Conservation (phyloP, 2,797 vertebrate genomes). For the Premnoplex brunnescens region DNA sequence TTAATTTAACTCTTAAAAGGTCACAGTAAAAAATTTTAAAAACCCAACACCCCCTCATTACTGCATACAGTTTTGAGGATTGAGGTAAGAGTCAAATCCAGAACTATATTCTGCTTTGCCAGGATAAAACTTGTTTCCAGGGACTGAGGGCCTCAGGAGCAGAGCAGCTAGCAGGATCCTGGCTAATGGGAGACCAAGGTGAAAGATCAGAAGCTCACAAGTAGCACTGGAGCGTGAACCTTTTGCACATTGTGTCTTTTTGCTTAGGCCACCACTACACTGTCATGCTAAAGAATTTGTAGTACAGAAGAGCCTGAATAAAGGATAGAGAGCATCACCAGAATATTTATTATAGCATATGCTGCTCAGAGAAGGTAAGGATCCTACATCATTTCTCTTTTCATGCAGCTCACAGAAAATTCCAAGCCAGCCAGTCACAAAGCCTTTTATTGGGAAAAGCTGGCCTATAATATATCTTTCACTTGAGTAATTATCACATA, state of each 20-base stretch:
- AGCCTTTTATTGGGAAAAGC: conserved; percentile 6
- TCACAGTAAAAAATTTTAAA: not conserved
- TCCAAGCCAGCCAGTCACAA: not conserved
- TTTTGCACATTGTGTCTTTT: not conserved
- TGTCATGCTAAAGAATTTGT: not conserved
- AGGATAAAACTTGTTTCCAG: not conserved
- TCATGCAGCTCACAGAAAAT: not conserved
- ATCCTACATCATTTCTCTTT: not conserved
- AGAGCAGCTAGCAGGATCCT: not conserved
- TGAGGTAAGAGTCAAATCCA: not conserved
- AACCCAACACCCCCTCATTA: not conserved
- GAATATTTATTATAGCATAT: not conserved
- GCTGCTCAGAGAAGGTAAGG: not conserved
- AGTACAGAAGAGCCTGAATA: not conserved
- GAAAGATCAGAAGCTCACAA: not conserved
- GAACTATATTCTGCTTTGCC: not conserved
- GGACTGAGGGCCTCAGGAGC: not conserved
- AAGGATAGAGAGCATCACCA: not conserved
- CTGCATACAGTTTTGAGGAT: not conserved
- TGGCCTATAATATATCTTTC: not conserved
- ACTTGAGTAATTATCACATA: not conserved
- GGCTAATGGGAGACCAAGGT: not conserved
- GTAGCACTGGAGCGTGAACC: not conserved
- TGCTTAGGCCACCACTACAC: not conserved
- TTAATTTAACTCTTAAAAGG: not conserved